A percentile compares a stretch with the other conserved stretches of the same genome.
Evolutionary conservation across 1,140 invertebrate species (phyloP).

Genomic region (Penaeus indicus): DNA sequence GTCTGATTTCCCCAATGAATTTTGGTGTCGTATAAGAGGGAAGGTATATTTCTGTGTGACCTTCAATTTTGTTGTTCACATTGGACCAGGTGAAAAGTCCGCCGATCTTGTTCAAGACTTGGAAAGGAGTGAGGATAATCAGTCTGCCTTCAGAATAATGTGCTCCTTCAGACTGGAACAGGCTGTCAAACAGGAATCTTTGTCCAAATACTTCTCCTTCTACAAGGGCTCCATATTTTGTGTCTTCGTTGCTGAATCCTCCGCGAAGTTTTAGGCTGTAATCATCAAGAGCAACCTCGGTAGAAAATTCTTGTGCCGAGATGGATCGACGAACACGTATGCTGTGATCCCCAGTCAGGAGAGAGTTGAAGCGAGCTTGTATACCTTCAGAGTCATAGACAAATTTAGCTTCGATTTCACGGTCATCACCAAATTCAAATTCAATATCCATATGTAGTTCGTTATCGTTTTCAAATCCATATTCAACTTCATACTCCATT

Average conservation of each 20-base stretch:
- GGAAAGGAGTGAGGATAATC: no score
- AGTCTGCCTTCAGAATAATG: no score
- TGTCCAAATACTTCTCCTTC: no score
- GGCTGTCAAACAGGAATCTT: no score
- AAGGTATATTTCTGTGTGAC: not conserved
- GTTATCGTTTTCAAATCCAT: not conserved
- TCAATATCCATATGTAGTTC: not conserved
- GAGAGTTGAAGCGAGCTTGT: slow-evolving; percentile 1
- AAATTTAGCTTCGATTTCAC: not conserved
- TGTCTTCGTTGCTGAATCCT: no score
- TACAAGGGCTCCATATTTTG: no score
- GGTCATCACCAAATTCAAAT: not conserved
- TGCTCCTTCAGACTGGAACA: no score
- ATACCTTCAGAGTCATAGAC: not conserved
- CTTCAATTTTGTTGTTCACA: not conserved
- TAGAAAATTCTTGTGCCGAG: not conserved
- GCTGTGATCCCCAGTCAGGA: not conserved
- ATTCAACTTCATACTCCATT: not conserved
- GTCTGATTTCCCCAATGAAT: not conserved
- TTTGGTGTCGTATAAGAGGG: not conserved
- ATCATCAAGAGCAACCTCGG: not conserved
- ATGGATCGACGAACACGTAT: not conserved
- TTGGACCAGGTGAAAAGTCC: not conserved
- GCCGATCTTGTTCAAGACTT: not conserved
- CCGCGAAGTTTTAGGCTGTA: no score